Percentiles rank a stretch among this genome's conserved stretches.
Conservation (phyloP, 2,113 vertebrate genomes). For the Suncus etruscus region DNA sequence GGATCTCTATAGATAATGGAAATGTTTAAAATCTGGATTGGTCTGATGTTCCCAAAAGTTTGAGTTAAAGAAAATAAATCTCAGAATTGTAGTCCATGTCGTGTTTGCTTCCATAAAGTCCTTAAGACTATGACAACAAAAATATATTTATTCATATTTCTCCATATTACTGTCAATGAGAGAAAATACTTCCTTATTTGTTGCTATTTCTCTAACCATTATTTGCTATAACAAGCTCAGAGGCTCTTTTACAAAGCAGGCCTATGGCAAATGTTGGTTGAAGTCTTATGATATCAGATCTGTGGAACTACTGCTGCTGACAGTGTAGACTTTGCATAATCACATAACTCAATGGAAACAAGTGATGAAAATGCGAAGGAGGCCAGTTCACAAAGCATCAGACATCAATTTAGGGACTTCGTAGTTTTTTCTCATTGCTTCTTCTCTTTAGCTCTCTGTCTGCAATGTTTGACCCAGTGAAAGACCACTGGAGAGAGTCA, state of each 20-base stretch:
- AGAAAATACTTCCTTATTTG: not conserved
- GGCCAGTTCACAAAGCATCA: not conserved
- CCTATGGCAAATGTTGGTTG: not conserved
- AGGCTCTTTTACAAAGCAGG: not conserved
- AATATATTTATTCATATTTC: not conserved
- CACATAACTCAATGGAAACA: not conserved
- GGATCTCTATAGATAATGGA: not conserved
- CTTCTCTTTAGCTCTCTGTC: slow-evolving; percentile 40
- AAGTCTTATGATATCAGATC: not conserved
- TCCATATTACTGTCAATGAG: not conserved
- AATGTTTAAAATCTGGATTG: not conserved
- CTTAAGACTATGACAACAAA: not conserved
- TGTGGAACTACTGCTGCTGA: not conserved
- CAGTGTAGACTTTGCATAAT: too few species aligned
- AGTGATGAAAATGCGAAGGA: not conserved
- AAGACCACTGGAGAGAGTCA: not conserved
- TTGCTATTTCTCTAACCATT: accelerated
- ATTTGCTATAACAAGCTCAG: not conserved
- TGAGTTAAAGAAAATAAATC: not conserved
- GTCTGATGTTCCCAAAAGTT: too few species aligned
- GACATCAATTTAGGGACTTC: not conserved
- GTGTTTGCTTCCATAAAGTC: not conserved
- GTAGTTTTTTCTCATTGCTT: slow-evolving; percentile 23
- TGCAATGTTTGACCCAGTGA: slow-evolving; percentile 14
- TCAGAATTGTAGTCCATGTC: too few species aligned